These are phyloP conservation scores for Pycnomerus fuliginosus DNA, from an alignment of 2,888 invertebrate species.

Conservation along the genomic window DNA sequence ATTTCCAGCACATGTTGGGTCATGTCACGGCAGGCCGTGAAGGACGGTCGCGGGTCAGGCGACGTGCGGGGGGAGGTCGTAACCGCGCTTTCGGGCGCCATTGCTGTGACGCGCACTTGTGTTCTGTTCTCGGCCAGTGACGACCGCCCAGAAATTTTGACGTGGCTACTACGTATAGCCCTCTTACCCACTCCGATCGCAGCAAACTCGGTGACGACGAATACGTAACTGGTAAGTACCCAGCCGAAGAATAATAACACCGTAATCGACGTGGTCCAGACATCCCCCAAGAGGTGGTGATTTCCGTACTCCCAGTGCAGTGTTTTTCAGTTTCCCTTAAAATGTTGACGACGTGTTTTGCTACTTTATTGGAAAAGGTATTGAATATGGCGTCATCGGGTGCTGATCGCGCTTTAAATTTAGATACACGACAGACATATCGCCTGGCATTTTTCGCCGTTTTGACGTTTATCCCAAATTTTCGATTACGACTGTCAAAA, in stretches of 20 bases:
- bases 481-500: conserved; percentile 13
- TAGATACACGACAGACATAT: conserved; percentile 36
- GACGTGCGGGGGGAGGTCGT: conserved; percentile 13
- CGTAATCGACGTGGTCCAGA: conserved; percentile 55
- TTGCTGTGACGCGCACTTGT: conserved; percentile 76
- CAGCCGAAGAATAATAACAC: conserved; percentile 64
- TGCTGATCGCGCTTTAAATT: conserved; percentile 48
- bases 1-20: too few relatives aligned
- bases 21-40: conserved; percentile 20
- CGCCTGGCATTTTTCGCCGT: conserved; percentile 31
- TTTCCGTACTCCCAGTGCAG: conserved; percentile 39
- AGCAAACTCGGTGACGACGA: conserved; percentile 93
- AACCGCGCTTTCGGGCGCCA: conserved; percentile 63
- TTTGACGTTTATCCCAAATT: conserved; percentile 6
- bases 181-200: conserved; percentile 92
- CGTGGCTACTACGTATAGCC: conserved; percentile 92
- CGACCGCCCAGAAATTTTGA: conserved; percentile 84
- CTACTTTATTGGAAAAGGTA: conserved; percentile 50
- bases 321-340: conserved; percentile 52
- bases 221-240: conserved; percentile 90
- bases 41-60: conserved; percentile 15
- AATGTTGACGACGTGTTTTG: conserved; percentile 44
- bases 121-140: conserved; percentile 77
- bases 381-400: conserved; percentile 54
- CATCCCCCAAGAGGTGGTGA: conserved; percentile 43